Evolutionary conservation across 2,888 invertebrate genomes (phyloP), one percentile per base, ranked within the genome.

Genomic region (Elegia similella): DNA sequence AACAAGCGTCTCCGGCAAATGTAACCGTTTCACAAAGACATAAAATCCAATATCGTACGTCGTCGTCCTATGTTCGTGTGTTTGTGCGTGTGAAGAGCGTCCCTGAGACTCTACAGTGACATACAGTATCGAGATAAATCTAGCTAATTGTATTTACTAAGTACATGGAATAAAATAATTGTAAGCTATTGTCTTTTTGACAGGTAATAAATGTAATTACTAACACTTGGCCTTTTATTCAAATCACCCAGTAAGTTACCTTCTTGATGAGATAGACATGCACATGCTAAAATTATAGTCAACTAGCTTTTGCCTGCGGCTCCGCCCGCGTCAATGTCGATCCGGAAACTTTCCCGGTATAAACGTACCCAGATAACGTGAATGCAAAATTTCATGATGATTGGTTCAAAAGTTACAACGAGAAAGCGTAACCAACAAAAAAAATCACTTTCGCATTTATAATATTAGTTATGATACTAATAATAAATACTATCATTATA

Each of bases 121-220:
- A 78, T 73, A 57, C 75, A 75, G 74, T 77, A 76, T 75, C 75
- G 66, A 62, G 73, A 78, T 80, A 84, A 88, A 89, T 86, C 80
- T 89, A 90, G 88, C 78, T 83, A 91, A 89, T 91, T 91, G 81
- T 91, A 91, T 90, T 90, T 89, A 90, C 90, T 89, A 89, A 91
- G 91, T 88, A 88, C 89, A 88, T 79, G 78, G 70, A 81, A 77
- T 80, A 75, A 75, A 23, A 79, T 86, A 78, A 86, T 83, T 85
- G 76, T 89, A 88, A 91, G 87, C 80, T 85, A 82, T 76, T 79
- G 78, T 86, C 87, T 88, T 88, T 87, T 89, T 90, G 90, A 89
- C 91, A 86, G 76, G 78, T 87, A 88, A 89, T 90, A 88, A 88
- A 90, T 83, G 79, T 82, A 82, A 86, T 85, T 85, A 89, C 89